These are phyloP conservation scores for Carassius gibelio DNA, from an alignment of 2,113 vertebrate genomes.

Conservation along the genomic window DNA sequence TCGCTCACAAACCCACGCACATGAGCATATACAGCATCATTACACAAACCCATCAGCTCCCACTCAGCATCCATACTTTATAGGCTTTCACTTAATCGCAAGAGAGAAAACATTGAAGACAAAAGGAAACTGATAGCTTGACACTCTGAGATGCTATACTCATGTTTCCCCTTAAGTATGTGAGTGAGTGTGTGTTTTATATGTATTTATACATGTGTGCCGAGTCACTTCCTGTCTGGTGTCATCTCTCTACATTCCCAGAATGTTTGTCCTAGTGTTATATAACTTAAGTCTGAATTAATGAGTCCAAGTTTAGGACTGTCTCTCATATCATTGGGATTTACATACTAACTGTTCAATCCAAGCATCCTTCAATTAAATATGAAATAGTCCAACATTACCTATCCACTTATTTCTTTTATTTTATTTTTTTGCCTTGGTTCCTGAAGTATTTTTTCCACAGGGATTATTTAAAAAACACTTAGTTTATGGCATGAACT, in stretches of 20 bases:
- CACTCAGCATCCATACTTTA: constrained; percentile 37
- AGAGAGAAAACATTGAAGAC: not conserved
- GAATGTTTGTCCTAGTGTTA: not conserved
- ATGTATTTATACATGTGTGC: not conserved
- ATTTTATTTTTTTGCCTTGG: not conserved
- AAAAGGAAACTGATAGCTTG: not conserved
- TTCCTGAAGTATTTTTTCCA: not conserved
- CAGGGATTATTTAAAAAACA: not conserved
- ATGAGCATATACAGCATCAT: constrained; percentile 48
- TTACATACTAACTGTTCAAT: not conserved
- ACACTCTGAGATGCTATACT: constrained; percentile 11
- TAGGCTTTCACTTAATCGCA: constrained; percentile 22
- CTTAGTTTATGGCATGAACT: not conserved
- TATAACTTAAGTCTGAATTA: not conserved
- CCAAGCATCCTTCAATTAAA: not conserved
- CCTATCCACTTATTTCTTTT: not conserved
- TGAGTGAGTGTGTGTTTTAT: not conserved
- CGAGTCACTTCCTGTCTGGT: not conserved
- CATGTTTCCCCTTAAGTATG: not conserved
- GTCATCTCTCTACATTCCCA: not conserved
- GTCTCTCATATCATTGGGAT: not conserved
- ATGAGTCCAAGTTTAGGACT: not conserved
- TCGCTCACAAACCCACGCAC: constrained; percentile 39
- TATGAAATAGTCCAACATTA: not conserved
- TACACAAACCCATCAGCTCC: constrained; percentile 56